Evolutionary conservation across 2,113 vertebrate species (phyloP), one percentile per base, ranked within the genome.

Genomic region (Grus americana): DNA sequence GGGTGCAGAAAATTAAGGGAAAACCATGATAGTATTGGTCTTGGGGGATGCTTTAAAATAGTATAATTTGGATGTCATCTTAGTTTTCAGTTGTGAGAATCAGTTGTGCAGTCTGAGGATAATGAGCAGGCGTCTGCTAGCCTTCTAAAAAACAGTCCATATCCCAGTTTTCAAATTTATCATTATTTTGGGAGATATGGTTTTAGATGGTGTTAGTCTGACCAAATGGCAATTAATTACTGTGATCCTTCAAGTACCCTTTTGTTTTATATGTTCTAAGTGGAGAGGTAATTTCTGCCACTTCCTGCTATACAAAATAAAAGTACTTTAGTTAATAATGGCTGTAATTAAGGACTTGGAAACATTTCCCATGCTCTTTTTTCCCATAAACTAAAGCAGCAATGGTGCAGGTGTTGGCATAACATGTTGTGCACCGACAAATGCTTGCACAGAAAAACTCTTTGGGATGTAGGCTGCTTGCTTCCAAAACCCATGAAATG

Each of bases 341-440:
- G 7, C 59, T 78, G 59, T 88, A 93, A 88, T 90, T 80, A 86
- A 70, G 67, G 55, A 44, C 75, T 88, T 78, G 54, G 58, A 83
- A 94, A 29, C 0, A 0, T 65, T 75, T 95, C 30, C 47, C 26
- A 3, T 65, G 44, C 40, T 72, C n/a, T 44, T 49, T 49, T 72
- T 57, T 24, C 34, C 71, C 21, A 21, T 76, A 22, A 76, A 46
- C n/a, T 63, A 12, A 50, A 86, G 49, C 44, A 21, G 13, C 52
- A 29, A 0, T n/a, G 47, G 40, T 50, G 19, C 21, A 38, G 42
- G 18, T 14, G 29, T 84, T 78, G 63, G 58, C 8, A 1, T 68
- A 82, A 68, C 52, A 11, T 3, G 20, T 65, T 0, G 0, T n/a
- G 44, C 27, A 36, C 42, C 2, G 11, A 47, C 38, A n/a, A 40